Percentiles rank a stretch among this genome's conserved stretches.
Evolutionary conservation across 2,888 invertebrate species (phyloP).

Genomic region (Dryocosmus kuriphilus): DNA sequence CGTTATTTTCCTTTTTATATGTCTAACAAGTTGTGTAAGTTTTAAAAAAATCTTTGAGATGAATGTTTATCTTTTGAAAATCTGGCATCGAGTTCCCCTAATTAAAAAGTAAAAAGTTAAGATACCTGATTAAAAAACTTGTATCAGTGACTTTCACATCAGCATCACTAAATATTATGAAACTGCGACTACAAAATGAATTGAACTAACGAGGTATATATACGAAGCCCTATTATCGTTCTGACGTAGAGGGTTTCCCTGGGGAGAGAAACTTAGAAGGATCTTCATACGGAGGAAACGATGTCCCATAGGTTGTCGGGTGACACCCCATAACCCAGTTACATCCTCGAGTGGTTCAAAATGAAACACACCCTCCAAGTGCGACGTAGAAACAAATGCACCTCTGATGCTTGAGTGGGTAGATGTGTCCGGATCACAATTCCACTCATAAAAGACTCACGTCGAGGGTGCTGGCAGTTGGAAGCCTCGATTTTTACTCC

Average conservation of each 20-base stretch:
- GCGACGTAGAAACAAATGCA: neutral
- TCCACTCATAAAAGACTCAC: neutral
- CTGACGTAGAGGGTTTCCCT: slow-evolving; percentile 6
- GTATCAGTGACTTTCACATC: too few species aligned
- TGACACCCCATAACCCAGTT: slow-evolving; percentile 21
- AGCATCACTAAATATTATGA: too few species aligned
- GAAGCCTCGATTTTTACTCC: neutral
- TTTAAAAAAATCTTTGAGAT: too few species aligned
- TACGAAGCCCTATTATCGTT: slow-evolving; percentile 31
- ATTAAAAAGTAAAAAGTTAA: too few species aligned
- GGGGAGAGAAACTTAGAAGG: slow-evolving; percentile 28
- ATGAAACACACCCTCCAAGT: neutral
- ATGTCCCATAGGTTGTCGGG: slow-evolving; percentile 12
- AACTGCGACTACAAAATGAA: too few species aligned
- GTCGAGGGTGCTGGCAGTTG: slow-evolving; percentile 1
- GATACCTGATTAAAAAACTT: too few species aligned
- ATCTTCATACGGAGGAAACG: slow-evolving; percentile 8
- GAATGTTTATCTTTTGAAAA: too few species aligned
- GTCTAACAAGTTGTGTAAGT: too few species aligned
- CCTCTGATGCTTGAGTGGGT: neutral
- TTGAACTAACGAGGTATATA: slow-evolving; percentile 12
- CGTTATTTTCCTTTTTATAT: too few species aligned
- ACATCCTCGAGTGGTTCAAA: neutral
- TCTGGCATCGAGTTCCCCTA: too few species aligned
- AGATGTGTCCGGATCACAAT: neutral